Evolutionary conservation across 2,113 vertebrate species (phyloP).

Genomic region (Campylomormyrus tamandua): DNA sequence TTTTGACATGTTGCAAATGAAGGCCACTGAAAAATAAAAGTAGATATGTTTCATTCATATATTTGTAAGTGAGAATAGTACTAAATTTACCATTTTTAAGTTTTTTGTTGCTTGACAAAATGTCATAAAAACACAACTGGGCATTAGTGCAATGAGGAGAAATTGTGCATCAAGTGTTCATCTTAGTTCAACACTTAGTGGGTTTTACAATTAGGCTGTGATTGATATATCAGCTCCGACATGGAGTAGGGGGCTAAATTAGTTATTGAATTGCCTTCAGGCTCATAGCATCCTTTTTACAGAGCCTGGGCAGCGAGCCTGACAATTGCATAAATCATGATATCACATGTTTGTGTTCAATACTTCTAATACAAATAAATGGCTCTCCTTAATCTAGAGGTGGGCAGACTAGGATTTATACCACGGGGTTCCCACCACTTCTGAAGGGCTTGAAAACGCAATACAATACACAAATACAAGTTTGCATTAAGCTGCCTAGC

Average conservation of each 20-base stretch:
- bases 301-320: constrained; percentile 8
- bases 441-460: background rate
- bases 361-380: constrained; percentile 20
- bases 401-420: background rate
- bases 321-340: constrained; percentile 36
- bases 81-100: background rate
- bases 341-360: constrained; percentile 5
- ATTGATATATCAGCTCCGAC: constrained; percentile 43
- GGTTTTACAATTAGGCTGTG: constrained; percentile 22
- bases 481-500: background rate
- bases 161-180: background rate
- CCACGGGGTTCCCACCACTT: background rate
- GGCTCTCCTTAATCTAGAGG: background rate
- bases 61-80: background rate
- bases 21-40: background rate
- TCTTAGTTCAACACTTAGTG: constrained; percentile 7
- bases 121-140: background rate
- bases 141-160: background rate
- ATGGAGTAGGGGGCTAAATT: constrained; percentile 53
- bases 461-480: background rate
- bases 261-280: constrained; percentile 54
- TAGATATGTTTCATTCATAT: background rate
- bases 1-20: background rate
- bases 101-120: background rate
- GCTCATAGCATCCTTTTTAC: constrained; percentile 25